phyloP scores from a whole-genome alignment of 2,888 invertebrate species.

The Polydrusus cervinus region DNA sequence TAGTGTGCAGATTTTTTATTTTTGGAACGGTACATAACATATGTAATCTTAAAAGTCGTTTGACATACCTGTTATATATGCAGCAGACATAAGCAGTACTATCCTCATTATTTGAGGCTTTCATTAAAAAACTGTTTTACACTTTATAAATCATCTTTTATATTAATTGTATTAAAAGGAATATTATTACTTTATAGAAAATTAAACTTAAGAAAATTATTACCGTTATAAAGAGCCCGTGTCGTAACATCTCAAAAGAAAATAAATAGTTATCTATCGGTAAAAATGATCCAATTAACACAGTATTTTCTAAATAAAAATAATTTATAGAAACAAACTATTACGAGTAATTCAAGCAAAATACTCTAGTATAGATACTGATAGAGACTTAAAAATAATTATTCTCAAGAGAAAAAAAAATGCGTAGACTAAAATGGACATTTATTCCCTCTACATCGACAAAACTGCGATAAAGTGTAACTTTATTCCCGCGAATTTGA shows the following conservation, averaged over 20 bases:
- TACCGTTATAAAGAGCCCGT: not conserved
- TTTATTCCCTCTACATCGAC: no score
- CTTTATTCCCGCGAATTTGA: constrained; percentile 7
- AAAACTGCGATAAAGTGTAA: not conserved
- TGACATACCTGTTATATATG: constrained; percentile 38
- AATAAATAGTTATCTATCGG: not conserved
- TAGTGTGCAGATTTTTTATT: not conserved
- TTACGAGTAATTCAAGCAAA: no score
- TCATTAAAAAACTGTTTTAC: not conserved
- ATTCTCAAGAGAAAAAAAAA: no score
- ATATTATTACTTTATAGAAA: constrained; percentile 26
- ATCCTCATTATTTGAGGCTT: constrained; percentile 24
- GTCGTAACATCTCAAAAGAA: not conserved
- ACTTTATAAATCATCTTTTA: not conserved
- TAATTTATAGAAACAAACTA: no score
- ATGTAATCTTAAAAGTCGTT: no score
- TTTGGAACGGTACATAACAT: no score
- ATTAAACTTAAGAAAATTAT: constrained; percentile 1
- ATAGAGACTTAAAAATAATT: no score
- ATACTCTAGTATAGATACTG: no score
- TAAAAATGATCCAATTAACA: no score
- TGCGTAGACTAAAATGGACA: no score
- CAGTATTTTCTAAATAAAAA: no score
- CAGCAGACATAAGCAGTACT: constrained; percentile 37
- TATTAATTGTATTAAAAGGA: constrained; percentile 14